Evolutionary conservation across 2,797 vertebrate genomes (phyloP).

Genomic region (Arvicola amphibius): DNA sequence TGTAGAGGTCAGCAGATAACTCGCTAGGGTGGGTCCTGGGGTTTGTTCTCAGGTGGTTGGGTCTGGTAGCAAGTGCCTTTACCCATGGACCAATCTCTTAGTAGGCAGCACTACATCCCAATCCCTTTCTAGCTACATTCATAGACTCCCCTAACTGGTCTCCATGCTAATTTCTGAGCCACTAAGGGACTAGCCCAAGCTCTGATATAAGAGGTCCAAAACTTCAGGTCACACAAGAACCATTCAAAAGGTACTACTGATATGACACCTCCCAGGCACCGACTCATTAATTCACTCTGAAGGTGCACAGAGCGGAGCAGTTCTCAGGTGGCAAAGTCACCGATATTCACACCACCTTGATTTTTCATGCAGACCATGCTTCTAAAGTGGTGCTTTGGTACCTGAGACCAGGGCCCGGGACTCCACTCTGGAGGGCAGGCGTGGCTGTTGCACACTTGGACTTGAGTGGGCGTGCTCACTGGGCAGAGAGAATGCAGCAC

Average conservation of each 20-base stretch:
- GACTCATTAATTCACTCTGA: not conserved
- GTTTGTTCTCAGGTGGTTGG: not conserved
- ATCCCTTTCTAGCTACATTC: not conserved
- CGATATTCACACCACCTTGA: not conserved
- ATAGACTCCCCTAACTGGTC: not conserved
- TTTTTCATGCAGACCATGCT: rapidly evolving
- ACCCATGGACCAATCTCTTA: not conserved
- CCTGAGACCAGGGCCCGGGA: constrained; percentile 94
- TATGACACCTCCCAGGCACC: not conserved
- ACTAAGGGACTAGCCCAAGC: not conserved
- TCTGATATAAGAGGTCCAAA: too few species aligned
- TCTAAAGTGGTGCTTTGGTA: constrained; percentile 79
- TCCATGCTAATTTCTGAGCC: not conserved
- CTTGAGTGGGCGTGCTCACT: constrained; percentile 90
- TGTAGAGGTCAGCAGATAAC: not conserved
- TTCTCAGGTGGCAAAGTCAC: not conserved
- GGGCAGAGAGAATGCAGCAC: constrained; percentile 93
- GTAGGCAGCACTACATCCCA: not conserved
- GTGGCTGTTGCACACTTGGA: constrained; percentile 92
- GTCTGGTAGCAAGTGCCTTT: not conserved
- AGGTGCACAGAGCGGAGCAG: not conserved
- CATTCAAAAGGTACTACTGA: not conserved
- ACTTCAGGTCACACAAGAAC: not conserved
- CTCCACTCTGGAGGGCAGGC: constrained; percentile 95
- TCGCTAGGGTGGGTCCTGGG: not conserved